Evolutionary conservation across 1,140 invertebrate genomes (phyloP), one percentile per base, ranked within the genome.

Genomic region (Plutomurus gul): DNA sequence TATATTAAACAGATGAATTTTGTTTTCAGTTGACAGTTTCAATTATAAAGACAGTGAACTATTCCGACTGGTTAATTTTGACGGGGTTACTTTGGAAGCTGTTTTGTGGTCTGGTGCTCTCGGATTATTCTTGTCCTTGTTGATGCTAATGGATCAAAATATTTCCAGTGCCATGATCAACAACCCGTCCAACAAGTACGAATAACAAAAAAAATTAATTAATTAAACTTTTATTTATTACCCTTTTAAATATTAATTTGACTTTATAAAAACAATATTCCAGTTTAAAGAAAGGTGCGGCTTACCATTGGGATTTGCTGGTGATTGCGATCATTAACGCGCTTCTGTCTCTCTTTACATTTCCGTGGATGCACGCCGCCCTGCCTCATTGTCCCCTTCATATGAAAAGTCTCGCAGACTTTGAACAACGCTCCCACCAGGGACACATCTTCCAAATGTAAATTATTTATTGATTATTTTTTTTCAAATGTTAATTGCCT

Each of bases 71-170:
- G 87, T 87, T 33, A 86, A 86, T 20, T 76, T 90, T n/a, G 78
- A 87, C 43, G 78, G 83, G 16, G 85, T 90, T 7, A 86, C 87
- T 6, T 84, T 82, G 76, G 82, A 85, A 36, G 88, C 87, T 4
- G 84, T 90, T 18, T 85, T 90, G 49, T 88, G 87, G 10, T 87
- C 88, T 16, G 87, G 88, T 80, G 89, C 88, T 16, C 85, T 92
- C 3, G 91, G 90, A 18, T 91, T 92, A 84, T 88, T 87, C 77
- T 85, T 92, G 1, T 91, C 91, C 6, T 85, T 92, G 36, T 86
- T 92, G 4, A 91, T 91, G 84, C 92, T 92, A 84, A 91, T 92
- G 89, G 91, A 92, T 84, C 91, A 92, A 84, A 92, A 92, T 85
- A 92, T 92, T 78, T 89, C 89, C 20, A 89, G 88, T 75, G 90